These are phyloP conservation scores for Achlya flavicornis DNA, from an alignment of 2,888 invertebrate species.

Conservation along the genomic window DNA sequence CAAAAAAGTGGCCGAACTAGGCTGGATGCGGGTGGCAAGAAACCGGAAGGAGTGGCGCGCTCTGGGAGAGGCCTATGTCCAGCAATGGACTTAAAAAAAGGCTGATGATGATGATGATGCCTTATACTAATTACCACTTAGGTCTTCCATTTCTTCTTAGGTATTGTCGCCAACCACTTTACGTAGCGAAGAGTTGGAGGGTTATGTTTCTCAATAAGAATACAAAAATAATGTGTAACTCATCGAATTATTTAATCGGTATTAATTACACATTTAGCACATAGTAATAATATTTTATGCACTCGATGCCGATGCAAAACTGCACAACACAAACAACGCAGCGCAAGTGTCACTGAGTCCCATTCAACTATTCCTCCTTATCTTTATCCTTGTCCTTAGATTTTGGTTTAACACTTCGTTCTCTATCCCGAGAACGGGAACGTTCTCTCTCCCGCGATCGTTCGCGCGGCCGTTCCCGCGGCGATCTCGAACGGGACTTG, in stretches of 20 bases:
- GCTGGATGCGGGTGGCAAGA: too few species aligned
- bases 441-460: slow-evolving; percentile 76
- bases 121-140: too few species aligned
- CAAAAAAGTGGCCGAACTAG: too few species aligned
- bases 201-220: too few species aligned
- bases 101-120: too few species aligned
- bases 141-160: too few species aligned
- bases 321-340: slow-evolving; percentile 14
- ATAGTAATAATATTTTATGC: slow-evolving; percentile 3
- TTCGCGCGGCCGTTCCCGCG: slow-evolving; percentile 68
- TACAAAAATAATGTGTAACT: background rate
- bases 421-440: slow-evolving; percentile 64
- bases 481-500: slow-evolving; percentile 88
- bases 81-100: too few species aligned
- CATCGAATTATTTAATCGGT: slow-evolving; percentile 2
- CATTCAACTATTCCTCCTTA: slow-evolving; percentile 85
- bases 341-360: background rate
- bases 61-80: too few species aligned
- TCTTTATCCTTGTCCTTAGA: slow-evolving; percentile 87
- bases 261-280: background rate
- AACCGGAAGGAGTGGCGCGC: too few species aligned
- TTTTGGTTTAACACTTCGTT: slow-evolving; percentile 83
- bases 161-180: too few species aligned
- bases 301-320: slow-evolving; percentile 12
- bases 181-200: too few species aligned